These are phyloP conservation scores for Temnothorax rugatulus DNA, from an alignment of 2,888 invertebrate species.

Conservation along the genomic window DNA sequence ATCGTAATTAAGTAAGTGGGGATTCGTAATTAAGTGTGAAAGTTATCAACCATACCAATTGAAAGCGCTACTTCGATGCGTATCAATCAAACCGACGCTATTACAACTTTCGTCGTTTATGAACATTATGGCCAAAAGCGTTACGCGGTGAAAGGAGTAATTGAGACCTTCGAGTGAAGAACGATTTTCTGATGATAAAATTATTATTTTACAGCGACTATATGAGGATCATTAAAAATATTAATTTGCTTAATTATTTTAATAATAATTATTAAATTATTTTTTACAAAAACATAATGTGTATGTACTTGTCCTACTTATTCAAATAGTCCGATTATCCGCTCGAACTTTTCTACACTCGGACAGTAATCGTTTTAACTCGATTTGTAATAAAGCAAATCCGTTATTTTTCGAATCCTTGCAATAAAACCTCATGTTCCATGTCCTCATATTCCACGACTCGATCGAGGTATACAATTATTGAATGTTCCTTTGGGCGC, in stretches of 20 bases:
- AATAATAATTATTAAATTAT: not conserved
- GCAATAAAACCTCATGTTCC: slow-evolving; percentile 16
- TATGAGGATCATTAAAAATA: not conserved
- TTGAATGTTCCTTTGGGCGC: slow-evolving; percentile 8
- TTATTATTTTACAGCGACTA: not conserved
- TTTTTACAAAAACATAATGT: not conserved
- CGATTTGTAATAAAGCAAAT: not conserved
- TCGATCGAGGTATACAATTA: not conserved
- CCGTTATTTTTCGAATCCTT: slow-evolving; percentile 4
- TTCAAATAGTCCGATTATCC: not conserved
- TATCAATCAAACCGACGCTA: slow-evolving; percentile 36
- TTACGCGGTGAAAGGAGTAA: slow-evolving; percentile 22
- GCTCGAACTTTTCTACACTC: not conserved
- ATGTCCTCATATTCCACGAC: not conserved
- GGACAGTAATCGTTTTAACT: not conserved
- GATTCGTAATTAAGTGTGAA: slow-evolving; percentile 53
- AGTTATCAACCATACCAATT: slow-evolving; percentile 47
- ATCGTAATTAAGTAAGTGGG: slow-evolving; percentile 55
- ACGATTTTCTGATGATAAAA: not conserved
- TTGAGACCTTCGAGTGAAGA: not conserved
- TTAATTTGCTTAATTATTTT: not conserved
- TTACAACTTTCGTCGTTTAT: slow-evolving; percentile 17
- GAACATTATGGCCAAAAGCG: not conserved
- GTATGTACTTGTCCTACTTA: no score
- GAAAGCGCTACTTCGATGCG: slow-evolving; percentile 30